Base-by-base conservation (phyloP, 2,113 vertebrate genomes). In the Clupea harengus region DNA sequence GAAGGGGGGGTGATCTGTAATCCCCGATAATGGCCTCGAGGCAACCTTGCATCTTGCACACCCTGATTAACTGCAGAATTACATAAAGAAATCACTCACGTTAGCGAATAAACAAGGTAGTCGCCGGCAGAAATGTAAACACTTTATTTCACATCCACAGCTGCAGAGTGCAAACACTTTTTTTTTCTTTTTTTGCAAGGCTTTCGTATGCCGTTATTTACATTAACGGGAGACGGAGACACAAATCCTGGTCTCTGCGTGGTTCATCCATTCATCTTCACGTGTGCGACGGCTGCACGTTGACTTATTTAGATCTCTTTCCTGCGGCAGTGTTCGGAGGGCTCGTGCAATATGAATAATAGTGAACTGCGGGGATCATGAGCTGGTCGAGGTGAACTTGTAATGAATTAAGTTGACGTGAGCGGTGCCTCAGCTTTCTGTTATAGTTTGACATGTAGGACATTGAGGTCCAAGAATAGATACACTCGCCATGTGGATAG, bases 11-110 rank as follows among this genome's bases (percentile, higher is more conserved):
- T 91, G 89, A 91, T 93, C 89, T 90, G 86, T 89, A 92, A 90
- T 92, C 88, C 88, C 87, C 45, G 39, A 81, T 88, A 92, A 91
- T 87, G 82, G 89, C 89, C 85, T 25, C 47, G 60, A 72, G 88
- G 87, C 89, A 90, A 91, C 82, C 75, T 84, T 82, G 28, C n/a
- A 45, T 52, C 86, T 87, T 84, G 72, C 81, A 84, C 54, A 64
- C 67, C 57, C 85, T 89, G 89, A 93, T 93, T 91, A 92, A 91
- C 75, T 39, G 67, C 91, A 88, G 90, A 93, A 90, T 91, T 91
- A 91, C 88, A 86, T 78, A 88, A 81, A 85, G 87, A 90, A 87
- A 28, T 32, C 84, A 52, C 81, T 10, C 82, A 7, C 81, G 67
- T 81, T 82, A 32, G 81, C 15, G 84, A 50, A 81, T 85, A 84